Percentiles rank a stretch among this genome's conserved stretches.
These are phyloP conservation scores for Zosterops borbonicus DNA, from an alignment of 2,113 vertebrate species.

Conservation along the genomic window DNA sequence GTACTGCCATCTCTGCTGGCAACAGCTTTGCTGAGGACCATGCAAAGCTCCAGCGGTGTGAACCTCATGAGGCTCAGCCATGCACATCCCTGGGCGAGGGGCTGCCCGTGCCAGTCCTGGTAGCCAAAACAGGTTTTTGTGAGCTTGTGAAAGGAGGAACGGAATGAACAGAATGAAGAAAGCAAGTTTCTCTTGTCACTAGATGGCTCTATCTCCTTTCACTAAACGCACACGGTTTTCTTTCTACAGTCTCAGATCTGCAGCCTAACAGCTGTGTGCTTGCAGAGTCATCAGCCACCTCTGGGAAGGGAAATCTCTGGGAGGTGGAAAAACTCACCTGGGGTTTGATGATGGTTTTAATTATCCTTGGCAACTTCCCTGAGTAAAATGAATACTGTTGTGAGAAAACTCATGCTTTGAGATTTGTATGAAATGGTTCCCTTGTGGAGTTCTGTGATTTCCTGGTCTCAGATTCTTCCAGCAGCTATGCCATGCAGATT, in stretches of 20 bases:
- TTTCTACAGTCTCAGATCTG: neutral
- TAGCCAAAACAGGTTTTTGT: neutral
- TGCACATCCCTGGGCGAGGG: neutral
- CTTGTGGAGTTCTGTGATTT: neutral
- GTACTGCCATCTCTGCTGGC: fast-evolving
- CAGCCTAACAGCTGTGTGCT: neutral
- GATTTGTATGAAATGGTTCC: neutral
- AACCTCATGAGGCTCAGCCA: neutral
- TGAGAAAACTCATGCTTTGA: neutral
- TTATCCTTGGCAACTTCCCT: neutral
- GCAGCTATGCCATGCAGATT: neutral
- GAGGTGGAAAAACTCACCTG: neutral
- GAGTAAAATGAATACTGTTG: neutral
- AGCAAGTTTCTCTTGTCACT: conserved; percentile 45
- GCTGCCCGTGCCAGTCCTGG: neutral
- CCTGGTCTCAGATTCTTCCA: neutral
- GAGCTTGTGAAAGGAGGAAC: neutral
- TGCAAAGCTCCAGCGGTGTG: fast-evolving
- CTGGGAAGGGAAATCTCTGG: neutral
- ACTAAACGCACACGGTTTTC: fast-evolving
- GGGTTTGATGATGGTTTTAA: neutral
- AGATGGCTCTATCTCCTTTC: conserved; percentile 70
- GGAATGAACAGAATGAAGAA: neutral
- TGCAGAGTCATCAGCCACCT: neutral
- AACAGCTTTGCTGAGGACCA: neutral